Conservation (phyloP, 2,888 invertebrate species). For the Sarcophaga caerulescens region DNA sequence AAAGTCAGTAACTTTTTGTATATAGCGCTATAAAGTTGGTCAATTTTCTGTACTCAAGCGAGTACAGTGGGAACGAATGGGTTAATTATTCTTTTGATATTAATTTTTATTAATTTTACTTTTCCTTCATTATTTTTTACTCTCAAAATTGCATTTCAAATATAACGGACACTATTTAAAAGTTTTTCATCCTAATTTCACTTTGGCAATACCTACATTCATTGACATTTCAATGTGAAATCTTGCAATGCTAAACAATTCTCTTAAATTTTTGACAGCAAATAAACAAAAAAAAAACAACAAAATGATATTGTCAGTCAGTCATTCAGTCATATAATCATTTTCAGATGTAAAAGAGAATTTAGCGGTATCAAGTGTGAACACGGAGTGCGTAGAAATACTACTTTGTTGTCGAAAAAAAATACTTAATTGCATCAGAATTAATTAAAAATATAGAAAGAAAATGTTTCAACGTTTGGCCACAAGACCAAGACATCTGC, state of each 20-base stretch:
- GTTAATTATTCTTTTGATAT: no score
- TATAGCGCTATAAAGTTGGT: no score
- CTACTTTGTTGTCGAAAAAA: background rate
- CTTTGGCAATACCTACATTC: conserved; percentile 9
- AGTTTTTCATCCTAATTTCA: no score
- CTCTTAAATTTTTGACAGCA: conserved; percentile 51
- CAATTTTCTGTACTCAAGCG: no score
- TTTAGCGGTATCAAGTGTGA: conserved; percentile 24
- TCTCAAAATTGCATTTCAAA: no score
- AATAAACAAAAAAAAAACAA: background rate
- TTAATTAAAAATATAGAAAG: conserved; percentile 14
- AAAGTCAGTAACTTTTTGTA: no score
- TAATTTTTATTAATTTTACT: no score
- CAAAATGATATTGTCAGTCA: background rate
- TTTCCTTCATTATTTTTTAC: no score
- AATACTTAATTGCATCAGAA: conserved; percentile 49
- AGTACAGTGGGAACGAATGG: no score
- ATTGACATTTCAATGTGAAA: no score
- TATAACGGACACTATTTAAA: no score
- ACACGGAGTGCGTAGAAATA: conserved; percentile 10
- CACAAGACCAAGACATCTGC: conserved; percentile 46
- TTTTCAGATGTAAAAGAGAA: conserved; percentile 35
- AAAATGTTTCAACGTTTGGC: conserved; percentile 72
- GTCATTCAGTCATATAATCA: conserved; percentile 50
- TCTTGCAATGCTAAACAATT: conserved; percentile 23